A percentile compares a stretch with the other conserved stretches of the same genome.
phyloP scores from a whole-genome alignment of 2,113 vertebrate species.

The Cololabis saira region DNA sequence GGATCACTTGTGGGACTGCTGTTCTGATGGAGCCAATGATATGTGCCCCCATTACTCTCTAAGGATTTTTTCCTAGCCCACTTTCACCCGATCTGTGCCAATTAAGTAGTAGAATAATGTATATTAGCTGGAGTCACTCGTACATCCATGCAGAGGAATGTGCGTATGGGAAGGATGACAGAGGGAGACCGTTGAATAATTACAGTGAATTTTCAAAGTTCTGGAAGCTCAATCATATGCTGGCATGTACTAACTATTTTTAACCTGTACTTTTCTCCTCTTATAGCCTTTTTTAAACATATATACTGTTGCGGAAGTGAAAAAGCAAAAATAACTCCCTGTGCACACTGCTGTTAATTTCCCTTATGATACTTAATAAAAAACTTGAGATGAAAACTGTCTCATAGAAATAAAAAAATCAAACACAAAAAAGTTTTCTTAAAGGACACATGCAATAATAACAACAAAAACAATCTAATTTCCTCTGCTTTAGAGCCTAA shows the following conservation, averaged over 20 bases:
- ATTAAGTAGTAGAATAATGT: constrained; percentile 98
- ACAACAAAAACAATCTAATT: too few species aligned
- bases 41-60: constrained; percentile 91
- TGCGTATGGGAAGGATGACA: constrained; percentile 88
- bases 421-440: constrained; percentile 12
- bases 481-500: too few species aligned
- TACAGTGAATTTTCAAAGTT: constrained; percentile 90
- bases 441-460: background rate
- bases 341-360: constrained; percentile 62
- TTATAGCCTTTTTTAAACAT: constrained; percentile 48
- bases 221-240: constrained; percentile 86
- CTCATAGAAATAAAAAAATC: background rate
- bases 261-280: constrained; percentile 78
- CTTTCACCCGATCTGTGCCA: constrained; percentile 90
- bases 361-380: constrained; percentile 52
- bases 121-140: constrained; percentile 92
- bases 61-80: constrained; percentile 87
- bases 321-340: constrained; percentile 34
- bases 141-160: constrained; percentile 84
- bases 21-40: constrained; percentile 94
- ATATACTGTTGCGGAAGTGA: constrained; percentile 39
- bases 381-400: constrained; percentile 1
- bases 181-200: constrained; percentile 92
- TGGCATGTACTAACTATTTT: constrained; percentile 88
- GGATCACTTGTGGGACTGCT: constrained; percentile 89